These are phyloP conservation scores for Rhea pennata DNA, from an alignment of 2,113 vertebrate genomes.

Conservation along the genomic window DNA sequence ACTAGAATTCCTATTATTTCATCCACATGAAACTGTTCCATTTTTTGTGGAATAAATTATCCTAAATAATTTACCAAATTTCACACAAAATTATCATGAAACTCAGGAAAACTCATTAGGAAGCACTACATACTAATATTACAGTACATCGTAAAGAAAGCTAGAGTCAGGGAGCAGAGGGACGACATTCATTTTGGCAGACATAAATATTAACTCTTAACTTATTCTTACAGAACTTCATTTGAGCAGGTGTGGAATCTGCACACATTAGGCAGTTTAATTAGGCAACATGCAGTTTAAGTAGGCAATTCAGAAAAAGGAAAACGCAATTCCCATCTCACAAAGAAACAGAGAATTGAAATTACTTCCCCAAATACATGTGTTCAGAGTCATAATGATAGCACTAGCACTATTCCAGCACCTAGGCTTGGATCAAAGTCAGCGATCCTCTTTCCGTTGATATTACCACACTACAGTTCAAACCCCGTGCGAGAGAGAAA, in stretches of 20 bases:
- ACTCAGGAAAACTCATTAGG: not conserved
- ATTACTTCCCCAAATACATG: not conserved
- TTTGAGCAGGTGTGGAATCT: rapidly evolving
- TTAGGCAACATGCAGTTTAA: not conserved
- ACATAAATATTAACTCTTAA: not conserved
- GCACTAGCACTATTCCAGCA: rapidly evolving
- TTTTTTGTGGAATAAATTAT: not conserved
- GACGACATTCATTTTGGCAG: too few relatives aligned
- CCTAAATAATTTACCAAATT: not conserved
- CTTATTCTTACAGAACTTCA: not conserved
- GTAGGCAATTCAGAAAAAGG: rapidly evolving
- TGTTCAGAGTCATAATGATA: not conserved
- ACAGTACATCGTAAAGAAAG: rapidly evolving
- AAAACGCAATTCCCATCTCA: not conserved
- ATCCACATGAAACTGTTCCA: rapidly evolving
- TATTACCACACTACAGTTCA: too few relatives aligned
- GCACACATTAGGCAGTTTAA: too few relatives aligned
- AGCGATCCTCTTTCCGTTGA: not conserved
- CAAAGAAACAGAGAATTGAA: not conserved
- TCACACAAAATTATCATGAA: not conserved
- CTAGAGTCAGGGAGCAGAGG: not conserved
- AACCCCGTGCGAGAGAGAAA: rapidly evolving
- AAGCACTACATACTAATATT: not conserved
- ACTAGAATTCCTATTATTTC: not conserved
- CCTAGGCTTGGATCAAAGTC: not conserved